phyloP scores from a whole-genome alignment of 2,888 invertebrate species.

The Fragum fragum region DNA sequence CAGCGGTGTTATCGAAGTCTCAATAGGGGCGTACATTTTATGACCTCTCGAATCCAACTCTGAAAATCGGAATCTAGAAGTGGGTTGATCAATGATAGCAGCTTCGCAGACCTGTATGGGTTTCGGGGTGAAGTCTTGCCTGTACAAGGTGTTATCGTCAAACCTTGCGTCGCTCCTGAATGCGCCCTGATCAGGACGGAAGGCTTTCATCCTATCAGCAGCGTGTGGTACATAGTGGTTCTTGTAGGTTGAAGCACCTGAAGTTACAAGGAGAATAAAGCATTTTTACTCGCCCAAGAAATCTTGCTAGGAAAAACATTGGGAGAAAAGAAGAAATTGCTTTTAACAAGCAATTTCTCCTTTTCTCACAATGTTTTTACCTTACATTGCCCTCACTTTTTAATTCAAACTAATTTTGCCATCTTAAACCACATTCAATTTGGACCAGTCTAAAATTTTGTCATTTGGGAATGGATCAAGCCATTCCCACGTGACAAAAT shows the following conservation, averaged over 20 bases:
- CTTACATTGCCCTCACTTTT: too few species aligned
- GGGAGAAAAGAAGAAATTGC: too few species aligned
- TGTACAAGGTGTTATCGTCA: slow-evolving; percentile 82
- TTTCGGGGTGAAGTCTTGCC: slow-evolving; percentile 81
- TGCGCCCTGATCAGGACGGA: slow-evolving; percentile 74
- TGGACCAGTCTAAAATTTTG: too few species aligned
- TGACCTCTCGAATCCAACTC: slow-evolving; percentile 83
- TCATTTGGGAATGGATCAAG: too few species aligned
- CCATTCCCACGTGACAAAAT: too few species aligned
- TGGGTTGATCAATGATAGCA: slow-evolving; percentile 78
- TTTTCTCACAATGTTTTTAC: too few species aligned
- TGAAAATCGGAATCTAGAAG: slow-evolving; percentile 74
- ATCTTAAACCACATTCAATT: too few species aligned
- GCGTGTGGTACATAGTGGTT: slow-evolving; percentile 78
- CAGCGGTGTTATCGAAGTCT: slow-evolving; percentile 71
- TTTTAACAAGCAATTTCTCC: too few species aligned
- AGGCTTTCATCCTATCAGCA: slow-evolving; percentile 61
- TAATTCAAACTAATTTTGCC: too few species aligned
- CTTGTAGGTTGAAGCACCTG: slow-evolving; percentile 81
- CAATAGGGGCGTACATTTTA: slow-evolving; percentile 75
- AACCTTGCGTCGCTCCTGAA: slow-evolving; percentile 75
- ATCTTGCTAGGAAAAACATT: too few species aligned
- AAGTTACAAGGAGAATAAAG: not conserved
- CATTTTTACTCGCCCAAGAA: too few species aligned
- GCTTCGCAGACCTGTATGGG: slow-evolving; percentile 81